Base-by-base conservation (phyloP, 1,140 invertebrate genomes). In the Rhopalosiphum maidis region DNA sequence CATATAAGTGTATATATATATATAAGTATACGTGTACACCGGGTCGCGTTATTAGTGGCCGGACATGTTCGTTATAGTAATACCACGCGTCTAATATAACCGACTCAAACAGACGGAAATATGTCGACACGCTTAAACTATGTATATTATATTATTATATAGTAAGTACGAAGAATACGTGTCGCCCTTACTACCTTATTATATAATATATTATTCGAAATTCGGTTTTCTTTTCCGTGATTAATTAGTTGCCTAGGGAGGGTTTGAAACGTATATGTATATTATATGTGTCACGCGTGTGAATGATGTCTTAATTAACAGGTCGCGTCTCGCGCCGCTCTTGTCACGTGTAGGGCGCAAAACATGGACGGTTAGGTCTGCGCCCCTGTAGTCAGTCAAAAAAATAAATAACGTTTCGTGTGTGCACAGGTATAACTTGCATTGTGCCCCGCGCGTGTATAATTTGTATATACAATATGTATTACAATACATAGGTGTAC, bases 221-320 rank as follows among this genome's bases (percentile, higher is more conserved):
- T 90, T 60, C 35, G 88, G 88, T 91, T 48, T 87, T 46, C 43
- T 87, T 87, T 46, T 41, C 11, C 15, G 46, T 92, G 77, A 92
- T 92, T 92, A 92, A 92, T 92, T 83, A 92, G 91, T 35, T n/a
- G 30, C 77, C 77, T n/a, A 23, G 90, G 41, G 91, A 48, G 77
- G 68, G 91, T 77, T 77, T 77, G n/a, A 21, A n/a, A 77, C 15
- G 30, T 77, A 77, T 77, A 21, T 18, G 15, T 77, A 77, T 77
- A 68, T n/a, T n/a, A 68, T n/a, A 77, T 77, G 30, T 30, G 30
- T 92, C 46, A 85, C 91, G 37, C 60, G 46, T 54, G 77, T 92
- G 77, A 92, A 92, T 92, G 91, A 92, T 83, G 91, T 77, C 91
- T 92, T 92, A 92, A 92, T 92, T 92, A 92, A 82, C 68, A 46